These are phyloP conservation scores for Dromaius novaehollandiae DNA, from an alignment of 2,113 vertebrate genomes.

Conservation along the genomic window DNA sequence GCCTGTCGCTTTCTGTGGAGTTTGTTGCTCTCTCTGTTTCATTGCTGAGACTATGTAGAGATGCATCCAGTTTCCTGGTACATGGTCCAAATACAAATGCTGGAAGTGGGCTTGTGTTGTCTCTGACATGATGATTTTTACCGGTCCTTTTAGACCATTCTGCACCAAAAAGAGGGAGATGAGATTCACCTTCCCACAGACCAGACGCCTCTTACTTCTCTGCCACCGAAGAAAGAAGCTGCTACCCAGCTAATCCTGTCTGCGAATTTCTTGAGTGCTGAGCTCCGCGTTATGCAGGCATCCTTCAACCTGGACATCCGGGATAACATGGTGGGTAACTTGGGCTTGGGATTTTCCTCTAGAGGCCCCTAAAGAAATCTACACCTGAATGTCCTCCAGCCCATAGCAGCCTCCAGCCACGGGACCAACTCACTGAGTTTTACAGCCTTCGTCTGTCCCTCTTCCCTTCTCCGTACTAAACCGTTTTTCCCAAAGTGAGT, in stretches of 20 bases:
- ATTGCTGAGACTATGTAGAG: too few species aligned
- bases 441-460: background rate
- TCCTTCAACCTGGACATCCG: background rate
- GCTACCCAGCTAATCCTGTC: conserved; percentile 53
- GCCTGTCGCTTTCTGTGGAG: background rate
- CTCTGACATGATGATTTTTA: background rate
- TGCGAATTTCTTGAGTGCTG: background rate
- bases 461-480: background rate
- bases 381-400: background rate
- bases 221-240: background rate
- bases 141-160: background rate
- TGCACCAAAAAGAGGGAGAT: background rate
- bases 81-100: background rate
- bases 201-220: background rate
- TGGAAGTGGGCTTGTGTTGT: background rate
- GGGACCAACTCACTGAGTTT: too few species aligned
- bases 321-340: conserved; percentile 2
- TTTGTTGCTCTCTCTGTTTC: background rate
- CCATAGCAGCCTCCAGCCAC: background rate
- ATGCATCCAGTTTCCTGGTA: too few species aligned
- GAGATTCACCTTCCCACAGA: background rate
- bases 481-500: too few species aligned
- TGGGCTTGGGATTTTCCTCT: background rate
- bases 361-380: background rate
- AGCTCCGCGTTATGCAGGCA: conserved; percentile 20